Conservation (phyloP, 2,797 vertebrate species). For the Malacoraja senta region DNA sequence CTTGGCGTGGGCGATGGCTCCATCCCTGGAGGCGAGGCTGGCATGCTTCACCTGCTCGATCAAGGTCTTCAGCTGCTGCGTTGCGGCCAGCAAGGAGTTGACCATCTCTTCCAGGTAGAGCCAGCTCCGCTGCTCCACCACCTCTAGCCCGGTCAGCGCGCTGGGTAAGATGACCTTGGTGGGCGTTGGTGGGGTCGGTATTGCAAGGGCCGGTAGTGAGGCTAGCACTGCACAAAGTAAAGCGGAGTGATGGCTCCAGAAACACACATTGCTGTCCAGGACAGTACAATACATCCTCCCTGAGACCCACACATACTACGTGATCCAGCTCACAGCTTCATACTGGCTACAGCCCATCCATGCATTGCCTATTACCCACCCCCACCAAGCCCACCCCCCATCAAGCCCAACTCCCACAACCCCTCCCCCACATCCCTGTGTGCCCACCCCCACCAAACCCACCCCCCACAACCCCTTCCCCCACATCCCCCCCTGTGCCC, state of each 20-base stretch:
- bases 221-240: slow-evolving; percentile 63
- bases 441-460: too few species aligned
- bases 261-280: not conserved
- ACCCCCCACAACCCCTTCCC: too few species aligned
- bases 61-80: slow-evolving; percentile 83
- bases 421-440: too few species aligned
- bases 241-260: too few species aligned
- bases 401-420: too few species aligned
- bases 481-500: too few species aligned
- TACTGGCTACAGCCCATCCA: too few species aligned
- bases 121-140: slow-evolving; percentile 75
- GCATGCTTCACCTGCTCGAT: slow-evolving; percentile 84
- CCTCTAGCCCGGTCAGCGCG: slow-evolving; percentile 56
- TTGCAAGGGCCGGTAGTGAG: slow-evolving; percentile 75
- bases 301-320: too few species aligned
- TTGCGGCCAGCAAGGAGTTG: slow-evolving; percentile 76
- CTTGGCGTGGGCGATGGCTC: slow-evolving; percentile 51
- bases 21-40: slow-evolving; percentile 59
- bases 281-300: not conserved
- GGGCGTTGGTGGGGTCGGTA: slow-evolving; percentile 60
- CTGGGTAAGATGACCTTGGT: slow-evolving; percentile 54
- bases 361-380: too few species aligned
- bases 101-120: slow-evolving; percentile 86
- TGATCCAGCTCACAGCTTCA: too few species aligned
- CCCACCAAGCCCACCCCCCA: too few species aligned